Evolutionary conservation across 2,113 vertebrate genomes (phyloP).

Genomic region (Indicator indicator): DNA sequence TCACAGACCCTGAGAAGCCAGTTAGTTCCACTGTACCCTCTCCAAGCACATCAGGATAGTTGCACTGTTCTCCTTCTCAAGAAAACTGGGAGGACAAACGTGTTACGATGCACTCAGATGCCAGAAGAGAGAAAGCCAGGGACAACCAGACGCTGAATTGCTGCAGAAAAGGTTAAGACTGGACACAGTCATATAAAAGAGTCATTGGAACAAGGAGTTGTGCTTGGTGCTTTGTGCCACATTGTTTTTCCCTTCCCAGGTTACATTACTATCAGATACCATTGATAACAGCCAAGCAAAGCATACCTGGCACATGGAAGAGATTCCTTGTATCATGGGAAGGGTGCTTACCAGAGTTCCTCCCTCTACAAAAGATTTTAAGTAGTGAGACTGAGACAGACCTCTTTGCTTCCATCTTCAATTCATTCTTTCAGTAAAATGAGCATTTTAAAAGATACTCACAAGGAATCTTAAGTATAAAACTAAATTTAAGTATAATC

Average conservation of each 20-base stretch:
- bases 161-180: background rate
- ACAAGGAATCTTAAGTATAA: background rate
- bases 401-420: background rate
- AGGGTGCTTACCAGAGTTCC: background rate
- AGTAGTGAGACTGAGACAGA: background rate
- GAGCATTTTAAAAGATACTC: background rate
- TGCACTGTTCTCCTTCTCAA: accelerated
- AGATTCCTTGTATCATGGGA: background rate
- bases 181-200: accelerated
- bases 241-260: background rate
- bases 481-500: background rate
- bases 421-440: background rate
- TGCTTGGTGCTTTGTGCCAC: background rate
- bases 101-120: accelerated
- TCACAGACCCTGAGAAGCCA: background rate
- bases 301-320: accelerated
- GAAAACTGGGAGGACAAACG: background rate
- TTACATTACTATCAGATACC: accelerated
- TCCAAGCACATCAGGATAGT: background rate
- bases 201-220: background rate
- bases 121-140: background rate
- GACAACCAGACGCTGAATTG: accelerated
- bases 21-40: background rate
- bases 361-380: background rate
- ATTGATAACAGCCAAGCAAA: background rate